phyloP scores from a whole-genome alignment of 1,140 invertebrate genomes.

The Diuraphis noxia region DNA sequence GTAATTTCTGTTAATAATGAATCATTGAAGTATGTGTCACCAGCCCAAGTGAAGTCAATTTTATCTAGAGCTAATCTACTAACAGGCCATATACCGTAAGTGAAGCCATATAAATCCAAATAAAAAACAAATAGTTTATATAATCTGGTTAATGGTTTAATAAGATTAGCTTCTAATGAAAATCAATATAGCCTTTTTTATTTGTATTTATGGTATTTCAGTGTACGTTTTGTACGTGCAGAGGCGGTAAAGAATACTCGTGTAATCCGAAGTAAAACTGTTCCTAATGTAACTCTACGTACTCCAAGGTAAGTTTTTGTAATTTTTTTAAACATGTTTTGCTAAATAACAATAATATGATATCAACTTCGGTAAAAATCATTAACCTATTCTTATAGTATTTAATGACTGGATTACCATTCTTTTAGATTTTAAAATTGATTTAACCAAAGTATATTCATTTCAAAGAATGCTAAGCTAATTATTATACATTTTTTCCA shows the following conservation, averaged over 20 bases:
- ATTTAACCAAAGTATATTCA: not conserved
- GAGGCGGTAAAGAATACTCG: constrained; percentile 14
- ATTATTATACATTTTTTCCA: not conserved
- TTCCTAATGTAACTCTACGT: constrained; percentile 27
- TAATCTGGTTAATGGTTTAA: constrained; percentile 47
- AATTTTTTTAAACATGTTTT: not conserved
- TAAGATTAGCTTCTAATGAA: not conserved
- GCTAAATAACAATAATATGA: not conserved
- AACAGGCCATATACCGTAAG: constrained; percentile 46
- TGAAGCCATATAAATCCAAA: constrained; percentile 38
- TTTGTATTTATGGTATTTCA: constrained; percentile 34
- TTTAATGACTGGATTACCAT: not conserved
- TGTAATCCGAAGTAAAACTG: constrained; percentile 44
- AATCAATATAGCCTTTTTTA: constrained; percentile 44
- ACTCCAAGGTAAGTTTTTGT: constrained; percentile 33
- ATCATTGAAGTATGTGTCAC: constrained; percentile 46
- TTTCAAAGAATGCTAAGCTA: not conserved
- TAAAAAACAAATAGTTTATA: constrained; percentile 29
- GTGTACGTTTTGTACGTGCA: constrained; percentile 39
- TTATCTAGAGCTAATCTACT: constrained; percentile 51
- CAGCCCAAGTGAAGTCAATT: constrained; percentile 45
- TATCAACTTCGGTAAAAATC: not conserved
- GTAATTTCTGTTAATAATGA: constrained; percentile 43
- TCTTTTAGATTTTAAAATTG: not conserved
- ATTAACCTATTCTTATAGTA: not conserved